Percentiles rank a stretch among this genome's conserved stretches.
phyloP scores from a whole-genome alignment of 2,888 invertebrate genomes.

The Eumerus sabulonum region DNA sequence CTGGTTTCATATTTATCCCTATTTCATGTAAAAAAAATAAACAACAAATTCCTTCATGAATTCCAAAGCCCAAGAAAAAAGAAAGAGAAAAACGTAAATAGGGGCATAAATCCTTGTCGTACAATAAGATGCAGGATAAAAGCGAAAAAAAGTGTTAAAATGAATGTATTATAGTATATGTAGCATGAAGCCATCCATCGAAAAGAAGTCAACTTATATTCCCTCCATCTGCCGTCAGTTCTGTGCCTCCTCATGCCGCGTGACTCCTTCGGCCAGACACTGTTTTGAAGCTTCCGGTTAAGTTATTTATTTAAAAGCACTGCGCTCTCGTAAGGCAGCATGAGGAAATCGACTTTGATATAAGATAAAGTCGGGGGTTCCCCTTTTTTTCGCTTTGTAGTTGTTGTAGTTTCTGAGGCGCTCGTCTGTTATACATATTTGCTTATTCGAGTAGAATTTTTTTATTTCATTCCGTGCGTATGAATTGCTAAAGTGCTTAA shows the following conservation, averaged over 20 bases:
- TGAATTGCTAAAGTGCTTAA: constrained; percentile 18
- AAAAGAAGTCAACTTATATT: constrained; percentile 54
- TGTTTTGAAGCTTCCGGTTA: constrained; percentile 13
- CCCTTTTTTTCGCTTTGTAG: constrained; percentile 3
- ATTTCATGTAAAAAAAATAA: neutral
- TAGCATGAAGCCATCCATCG: constrained; percentile 63
- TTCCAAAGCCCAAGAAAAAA: neutral
- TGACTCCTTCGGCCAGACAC: too few species aligned
- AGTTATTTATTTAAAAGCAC: constrained; percentile 42
- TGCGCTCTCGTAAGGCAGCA: constrained; percentile 36
- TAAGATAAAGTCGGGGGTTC: neutral
- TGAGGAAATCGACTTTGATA: constrained; percentile 22
- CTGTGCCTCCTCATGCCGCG: neutral
- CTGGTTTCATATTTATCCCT: neutral
- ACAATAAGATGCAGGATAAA: neutral
- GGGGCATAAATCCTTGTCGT: constrained; percentile 18
- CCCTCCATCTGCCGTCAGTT: neutral
- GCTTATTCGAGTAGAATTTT: constrained; percentile 16
- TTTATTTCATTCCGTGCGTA: constrained; percentile 19
- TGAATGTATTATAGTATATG: constrained; percentile 54
- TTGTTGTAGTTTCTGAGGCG: too few species aligned
- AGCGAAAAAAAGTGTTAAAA: constrained; percentile 40
- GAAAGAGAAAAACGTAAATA: neutral
- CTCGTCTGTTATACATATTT: too few species aligned
- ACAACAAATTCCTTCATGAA: neutral